These are phyloP conservation scores for Galerucella nymphaeae DNA, from an alignment of 2,888 invertebrate species.

Conservation along the genomic window DNA sequence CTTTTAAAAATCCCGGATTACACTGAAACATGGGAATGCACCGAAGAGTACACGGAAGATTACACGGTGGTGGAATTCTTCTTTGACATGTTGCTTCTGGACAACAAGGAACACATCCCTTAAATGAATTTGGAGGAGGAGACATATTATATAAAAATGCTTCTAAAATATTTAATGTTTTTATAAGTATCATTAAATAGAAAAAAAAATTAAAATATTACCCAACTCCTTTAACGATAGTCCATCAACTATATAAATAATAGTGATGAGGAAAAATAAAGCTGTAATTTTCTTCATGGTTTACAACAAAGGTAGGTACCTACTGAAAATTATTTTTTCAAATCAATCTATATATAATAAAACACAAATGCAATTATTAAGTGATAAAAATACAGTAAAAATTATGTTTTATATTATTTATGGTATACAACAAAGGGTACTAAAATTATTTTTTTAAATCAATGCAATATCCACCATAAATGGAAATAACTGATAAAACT, in stretches of 20 bases:
- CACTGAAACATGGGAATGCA: background rate
- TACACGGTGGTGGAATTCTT: background rate
- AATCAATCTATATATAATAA: background rate
- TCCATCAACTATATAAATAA: background rate
- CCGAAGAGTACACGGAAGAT: background rate
- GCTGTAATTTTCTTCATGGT: background rate
- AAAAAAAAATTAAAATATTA: background rate
- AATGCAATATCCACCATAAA: too few species aligned
- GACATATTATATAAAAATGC: too few species aligned
- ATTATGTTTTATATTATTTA: background rate
- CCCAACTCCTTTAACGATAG: too few species aligned
- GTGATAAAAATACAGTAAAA: background rate
- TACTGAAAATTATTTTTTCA: background rate
- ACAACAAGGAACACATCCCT: constrained; percentile 11
- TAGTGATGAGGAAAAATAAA: background rate
- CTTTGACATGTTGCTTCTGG: constrained; percentile 6
- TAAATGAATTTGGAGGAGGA: background rate
- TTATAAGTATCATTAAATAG: too few species aligned
- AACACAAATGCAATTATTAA: background rate
- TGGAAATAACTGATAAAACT: too few species aligned
- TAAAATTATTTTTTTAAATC: too few species aligned
- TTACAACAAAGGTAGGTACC: too few species aligned
- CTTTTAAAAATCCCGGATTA: background rate
- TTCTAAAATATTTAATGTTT: too few species aligned
- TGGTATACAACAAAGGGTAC: too few species aligned